These are phyloP conservation scores for Plemyria rubiginata DNA, from an alignment of 2,888 invertebrate genomes.

Conservation along the genomic window DNA sequence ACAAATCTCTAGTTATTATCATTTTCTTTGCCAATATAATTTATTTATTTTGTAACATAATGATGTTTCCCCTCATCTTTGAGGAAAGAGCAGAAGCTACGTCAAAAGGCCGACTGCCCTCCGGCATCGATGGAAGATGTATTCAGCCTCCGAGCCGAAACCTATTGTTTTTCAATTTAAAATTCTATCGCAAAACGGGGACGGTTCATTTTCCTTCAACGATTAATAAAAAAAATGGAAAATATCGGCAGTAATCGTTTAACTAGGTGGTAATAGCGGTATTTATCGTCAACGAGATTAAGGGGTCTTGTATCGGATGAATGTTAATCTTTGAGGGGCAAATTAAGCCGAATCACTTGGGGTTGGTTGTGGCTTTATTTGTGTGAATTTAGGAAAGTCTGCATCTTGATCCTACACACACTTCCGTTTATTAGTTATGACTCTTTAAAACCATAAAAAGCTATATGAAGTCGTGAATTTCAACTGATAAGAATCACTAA, in stretches of 20 bases:
- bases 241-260: conserved; percentile 55
- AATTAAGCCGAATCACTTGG: conserved; percentile 11
- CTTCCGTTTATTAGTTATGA: too few species aligned
- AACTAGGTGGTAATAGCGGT: conserved; percentile 51
- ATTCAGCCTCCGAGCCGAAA: conserved; percentile 42
- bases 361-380: conserved; percentile 5
- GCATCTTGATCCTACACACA: too few species aligned
- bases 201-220: conserved; percentile 51
- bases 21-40: neutral
- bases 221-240: conserved; percentile 53
- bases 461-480: too few species aligned
- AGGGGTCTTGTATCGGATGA: conserved; percentile 33
- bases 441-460: too few species aligned
- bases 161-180: conserved; percentile 63
- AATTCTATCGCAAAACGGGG: conserved; percentile 58
- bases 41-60: neutral
- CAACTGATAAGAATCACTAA: too few species aligned
- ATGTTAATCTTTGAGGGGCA: conserved; percentile 29
- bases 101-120: conserved; percentile 42
- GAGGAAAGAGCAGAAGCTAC: conserved; percentile 30
- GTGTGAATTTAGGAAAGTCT: neutral
- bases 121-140: conserved; percentile 43
- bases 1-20: neutral
- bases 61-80: neutral
- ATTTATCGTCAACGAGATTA: conserved; percentile 48